Evolutionary conservation across 1,140 invertebrate genomes (phyloP).

Genomic region (Chrysoperla carnea): DNA sequence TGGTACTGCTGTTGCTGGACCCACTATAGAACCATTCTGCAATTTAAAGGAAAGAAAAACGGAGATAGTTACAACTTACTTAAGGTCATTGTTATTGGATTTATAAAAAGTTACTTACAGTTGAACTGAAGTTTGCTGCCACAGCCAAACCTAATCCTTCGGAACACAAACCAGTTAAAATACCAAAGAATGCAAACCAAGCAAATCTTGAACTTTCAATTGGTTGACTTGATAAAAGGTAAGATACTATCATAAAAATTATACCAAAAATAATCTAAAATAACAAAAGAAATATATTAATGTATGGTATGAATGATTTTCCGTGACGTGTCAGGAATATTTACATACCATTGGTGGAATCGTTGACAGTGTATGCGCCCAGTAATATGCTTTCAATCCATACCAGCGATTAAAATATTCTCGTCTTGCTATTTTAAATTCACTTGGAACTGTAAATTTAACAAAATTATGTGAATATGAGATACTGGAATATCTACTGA

Average conservation of each 20-base stretch:
- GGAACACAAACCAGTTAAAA: conserved; percentile 18
- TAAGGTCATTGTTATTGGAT: conserved; percentile 1
- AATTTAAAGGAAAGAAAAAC: conserved; percentile 6
- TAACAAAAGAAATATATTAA: background rate
- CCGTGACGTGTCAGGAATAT: too few species aligned
- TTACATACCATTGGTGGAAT: conserved; percentile 25
- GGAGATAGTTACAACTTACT: background rate
- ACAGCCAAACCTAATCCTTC: conserved; percentile 25
- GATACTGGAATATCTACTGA: too few species aligned
- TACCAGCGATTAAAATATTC: conserved; percentile 69
- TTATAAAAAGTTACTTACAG: conserved; percentile 13
- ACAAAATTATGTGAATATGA: background rate
- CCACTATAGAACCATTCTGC: conserved; percentile 24
- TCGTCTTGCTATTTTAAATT: conserved; percentile 44
- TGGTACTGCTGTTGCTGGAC: conserved; percentile 19
- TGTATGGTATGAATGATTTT: too few species aligned
- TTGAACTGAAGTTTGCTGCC: conserved; percentile 22
- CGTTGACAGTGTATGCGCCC: conserved; percentile 42
- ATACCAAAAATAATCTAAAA: conserved; percentile 19
- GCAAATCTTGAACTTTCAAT: conserved; percentile 18
- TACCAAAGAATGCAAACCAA: conserved; percentile 14
- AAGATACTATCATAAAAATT: conserved; percentile 20
- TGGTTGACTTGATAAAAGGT: conserved; percentile 22
- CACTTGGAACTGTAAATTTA: conserved; percentile 40
- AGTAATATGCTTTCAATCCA: conserved; percentile 53